phyloP scores from a whole-genome alignment of 92 coral and sea anemone species.

The Chrysogorgia sp. region DNA sequence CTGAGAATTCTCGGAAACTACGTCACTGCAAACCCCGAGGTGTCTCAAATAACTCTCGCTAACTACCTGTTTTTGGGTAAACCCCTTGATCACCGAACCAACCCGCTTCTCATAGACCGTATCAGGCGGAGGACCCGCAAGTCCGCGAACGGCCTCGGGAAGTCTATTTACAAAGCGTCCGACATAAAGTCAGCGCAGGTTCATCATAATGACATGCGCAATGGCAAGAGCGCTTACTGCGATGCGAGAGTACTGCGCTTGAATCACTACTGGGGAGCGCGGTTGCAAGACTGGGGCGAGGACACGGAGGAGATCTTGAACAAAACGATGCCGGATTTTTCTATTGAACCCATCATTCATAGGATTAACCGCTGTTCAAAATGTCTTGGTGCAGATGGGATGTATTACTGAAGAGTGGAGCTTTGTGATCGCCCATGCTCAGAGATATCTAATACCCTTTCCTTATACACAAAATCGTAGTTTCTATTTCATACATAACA shows the following conservation, averaged over 20 bases:
- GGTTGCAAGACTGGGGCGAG: slow-evolving; percentile 82
- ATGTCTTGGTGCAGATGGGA: slow-evolving; percentile 26
- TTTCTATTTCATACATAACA: too few species aligned
- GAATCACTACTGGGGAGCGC: slow-evolving; percentile 84
- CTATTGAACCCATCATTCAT: slow-evolving; percentile 52
- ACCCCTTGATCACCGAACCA: slow-evolving; percentile 52
- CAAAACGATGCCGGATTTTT: slow-evolving; percentile 53
- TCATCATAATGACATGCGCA: slow-evolving; percentile 52
- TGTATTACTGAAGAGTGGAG: too few species aligned
- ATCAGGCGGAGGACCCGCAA: slow-evolving; percentile 59
- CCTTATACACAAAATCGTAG: too few species aligned
- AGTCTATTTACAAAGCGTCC: slow-evolving; percentile 62
- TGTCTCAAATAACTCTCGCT: slow-evolving; percentile 59
- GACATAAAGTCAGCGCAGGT: slow-evolving; percentile 30
- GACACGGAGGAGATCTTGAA: slow-evolving; percentile 65
- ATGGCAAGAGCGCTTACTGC: slow-evolving; percentile 40
- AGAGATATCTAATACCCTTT: too few species aligned
- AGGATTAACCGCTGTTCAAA: slow-evolving; percentile 47
- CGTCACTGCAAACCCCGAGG: slow-evolving; percentile 30
- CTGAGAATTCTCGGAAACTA: slow-evolving; percentile 43
- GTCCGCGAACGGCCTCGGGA: slow-evolving; percentile 59
- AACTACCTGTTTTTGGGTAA: slow-evolving; percentile 72
- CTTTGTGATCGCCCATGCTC: too few species aligned
- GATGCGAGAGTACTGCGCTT: slow-evolving; percentile 44
- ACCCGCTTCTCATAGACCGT: slow-evolving; percentile 67